Evolutionary conservation across 2,797 vertebrate genomes (phyloP), one percentile per base, ranked within the genome.

Genomic region (Enteromius treurensis): DNA sequence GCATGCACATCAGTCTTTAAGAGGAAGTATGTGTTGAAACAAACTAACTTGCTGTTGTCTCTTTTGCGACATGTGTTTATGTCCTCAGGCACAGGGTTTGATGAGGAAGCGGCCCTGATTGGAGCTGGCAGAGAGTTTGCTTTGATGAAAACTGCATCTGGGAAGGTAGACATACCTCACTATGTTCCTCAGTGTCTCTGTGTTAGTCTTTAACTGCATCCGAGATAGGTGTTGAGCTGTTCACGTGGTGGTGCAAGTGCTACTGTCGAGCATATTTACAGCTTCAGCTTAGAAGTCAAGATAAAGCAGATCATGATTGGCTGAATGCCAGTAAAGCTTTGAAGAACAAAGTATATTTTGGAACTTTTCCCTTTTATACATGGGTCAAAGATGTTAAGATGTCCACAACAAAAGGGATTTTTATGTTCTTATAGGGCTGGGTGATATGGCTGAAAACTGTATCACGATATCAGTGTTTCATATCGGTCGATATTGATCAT

Each of bases 121-220:
- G 98, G 97, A 93, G 98, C 98, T 81, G 98, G 98, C 92, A 95
- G 98, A 92, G 98, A 99, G 91, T 99, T 99, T 93, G 98, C 98
- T 88, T 92, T 99, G 86, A 99, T 99, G 98, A 99, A 97, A 96
- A 99, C 97, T 5, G 96, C 97, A 88, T 97, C 95, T 83, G 98
- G 98, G 93, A 99, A 99, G 97, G 98, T 99, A 95, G 90, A 89
- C 23, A 42, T 58, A 68, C 62, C 34, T 69, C 3, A 75, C 2
- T 65, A 23, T 29, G n/a, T 60, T 62, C 55, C 26, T 60, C 4
- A 37, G 3, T 53, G 3, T 65, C 58, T 37, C 21, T 51, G 11
- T 1, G 4, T 51, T 51, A 13, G 4, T 17, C 11, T 40, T 78
- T 26, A 47, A 64, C 2, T 47, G 5, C 47, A 29, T 32, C 55